Conservation (phyloP, 2,113 vertebrate species). For the Lamprotornis superbus region DNA sequence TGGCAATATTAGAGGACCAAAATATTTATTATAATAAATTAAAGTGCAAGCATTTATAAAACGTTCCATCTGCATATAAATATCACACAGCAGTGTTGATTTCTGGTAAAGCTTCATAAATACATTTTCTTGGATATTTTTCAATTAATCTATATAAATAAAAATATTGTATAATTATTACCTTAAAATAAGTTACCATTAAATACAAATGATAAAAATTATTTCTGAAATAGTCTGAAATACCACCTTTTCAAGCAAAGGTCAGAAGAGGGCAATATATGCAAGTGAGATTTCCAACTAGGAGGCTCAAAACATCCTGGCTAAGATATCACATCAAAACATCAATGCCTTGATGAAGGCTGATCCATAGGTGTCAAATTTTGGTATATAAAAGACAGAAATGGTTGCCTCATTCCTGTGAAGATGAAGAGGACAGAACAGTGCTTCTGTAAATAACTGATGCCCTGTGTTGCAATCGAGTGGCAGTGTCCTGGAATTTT, state of each 20-base stretch:
- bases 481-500: background rate
- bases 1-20: background rate
- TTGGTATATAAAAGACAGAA: background rate
- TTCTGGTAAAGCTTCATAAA: constrained; percentile 66
- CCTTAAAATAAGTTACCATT: constrained; percentile 72
- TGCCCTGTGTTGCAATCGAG: background rate
- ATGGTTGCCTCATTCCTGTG: background rate
- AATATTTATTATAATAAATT: constrained; percentile 71
- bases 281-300: background rate
- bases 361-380: background rate
- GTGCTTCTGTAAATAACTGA: background rate
- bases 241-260: background rate
- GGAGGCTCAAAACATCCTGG: background rate
- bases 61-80: constrained; percentile 3
- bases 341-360: background rate
- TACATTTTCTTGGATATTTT: constrained; percentile 41
- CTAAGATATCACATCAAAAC: background rate
- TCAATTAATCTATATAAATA: constrained; percentile 70
- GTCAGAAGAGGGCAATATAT: constrained; percentile 29
- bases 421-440: background rate
- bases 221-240: background rate
- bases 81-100: background rate
- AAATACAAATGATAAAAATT: constrained; percentile 55
- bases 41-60: constrained; percentile 1
- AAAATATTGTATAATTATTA: constrained; percentile 29